A percentile compares a stretch with the other conserved stretches of the same genome.
Evolutionary conservation across 2,797 vertebrate species (phyloP).

Genomic region (Malurus splendens): DNA sequence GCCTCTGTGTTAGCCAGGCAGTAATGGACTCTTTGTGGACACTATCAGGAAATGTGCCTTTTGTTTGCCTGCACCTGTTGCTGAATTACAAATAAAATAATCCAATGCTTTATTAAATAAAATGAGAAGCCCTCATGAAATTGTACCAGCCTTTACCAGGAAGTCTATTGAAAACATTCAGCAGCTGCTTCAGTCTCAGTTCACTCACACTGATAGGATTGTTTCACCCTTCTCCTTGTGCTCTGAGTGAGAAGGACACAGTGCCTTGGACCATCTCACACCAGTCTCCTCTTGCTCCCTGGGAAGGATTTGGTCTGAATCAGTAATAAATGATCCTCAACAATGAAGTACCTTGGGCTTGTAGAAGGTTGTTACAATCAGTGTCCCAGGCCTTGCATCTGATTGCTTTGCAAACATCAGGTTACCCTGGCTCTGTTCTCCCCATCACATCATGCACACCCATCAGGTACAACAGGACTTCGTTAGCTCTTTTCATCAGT

Average conservation of each 20-base stretch:
- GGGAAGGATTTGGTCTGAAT: background rate
- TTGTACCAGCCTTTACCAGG: slow-evolving; percentile 55
- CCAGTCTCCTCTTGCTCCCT: background rate
- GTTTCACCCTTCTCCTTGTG: background rate
- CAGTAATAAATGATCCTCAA: background rate
- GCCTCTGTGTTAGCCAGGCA: background rate
- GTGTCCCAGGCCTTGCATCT: background rate
- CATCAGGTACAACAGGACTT: background rate
- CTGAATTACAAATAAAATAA: slow-evolving; percentile 43
- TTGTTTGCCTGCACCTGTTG: slow-evolving; percentile 52
- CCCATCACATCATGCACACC: background rate
- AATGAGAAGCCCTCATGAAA: slow-evolving; percentile 20
- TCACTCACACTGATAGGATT: slow-evolving; percentile 8
- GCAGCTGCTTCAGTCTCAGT: slow-evolving; percentile 27
- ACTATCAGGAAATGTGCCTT: slow-evolving; percentile 28
- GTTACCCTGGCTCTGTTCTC: background rate
- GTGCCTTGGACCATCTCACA: background rate
- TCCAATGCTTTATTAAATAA: slow-evolving; percentile 41
- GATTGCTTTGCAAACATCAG: background rate
- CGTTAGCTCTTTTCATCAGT: background rate
- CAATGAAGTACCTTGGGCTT: background rate
- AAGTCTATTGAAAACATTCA: slow-evolving; percentile 31
- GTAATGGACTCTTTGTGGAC: slow-evolving; percentile 37
- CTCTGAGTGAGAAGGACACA: background rate
- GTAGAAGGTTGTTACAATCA: background rate